Evolutionary conservation across 2,113 vertebrate species (phyloP).

Genomic region (Malurus melanocephalus): DNA sequence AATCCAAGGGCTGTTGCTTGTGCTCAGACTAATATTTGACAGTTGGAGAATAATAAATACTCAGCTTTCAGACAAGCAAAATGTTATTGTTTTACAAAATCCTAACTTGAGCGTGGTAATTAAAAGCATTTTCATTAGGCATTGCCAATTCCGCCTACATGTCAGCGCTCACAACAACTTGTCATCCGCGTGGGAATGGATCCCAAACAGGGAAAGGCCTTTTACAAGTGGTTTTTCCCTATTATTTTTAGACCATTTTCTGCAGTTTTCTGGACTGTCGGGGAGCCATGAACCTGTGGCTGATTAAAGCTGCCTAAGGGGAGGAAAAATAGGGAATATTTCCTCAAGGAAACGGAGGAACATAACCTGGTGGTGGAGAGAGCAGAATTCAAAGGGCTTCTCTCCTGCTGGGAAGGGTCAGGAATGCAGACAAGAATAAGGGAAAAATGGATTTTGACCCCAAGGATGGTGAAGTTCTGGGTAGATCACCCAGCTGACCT

Average conservation of each 20-base stretch:
- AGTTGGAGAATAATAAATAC: slow-evolving; percentile 19
- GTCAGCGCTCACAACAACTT: slow-evolving; percentile 7
- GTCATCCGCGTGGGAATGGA: background rate
- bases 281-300: background rate
- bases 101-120: slow-evolving; percentile 20
- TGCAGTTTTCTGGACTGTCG: background rate
- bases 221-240: background rate
- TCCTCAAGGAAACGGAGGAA: background rate
- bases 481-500: background rate
- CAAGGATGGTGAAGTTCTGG: background rate
- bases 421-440: background rate
- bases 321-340: background rate
- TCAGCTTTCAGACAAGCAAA: slow-evolving; percentile 45
- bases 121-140: slow-evolving; percentile 43
- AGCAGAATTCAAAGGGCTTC: background rate
- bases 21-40: slow-evolving; percentile 18
- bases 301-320: background rate
- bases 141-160: slow-evolving; percentile 38
- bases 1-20: slow-evolving; percentile 3
- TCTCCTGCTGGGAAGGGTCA: background rate
- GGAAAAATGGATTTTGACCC: background rate
- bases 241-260: background rate
- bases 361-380: background rate
- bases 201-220: background rate
- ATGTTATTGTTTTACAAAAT: slow-evolving; percentile 57